A percentile compares a stretch with the other conserved stretches of the same genome.
Conservation (phyloP, 2,797 vertebrate genomes). For the Tympanoctomys barrerae region DNA sequence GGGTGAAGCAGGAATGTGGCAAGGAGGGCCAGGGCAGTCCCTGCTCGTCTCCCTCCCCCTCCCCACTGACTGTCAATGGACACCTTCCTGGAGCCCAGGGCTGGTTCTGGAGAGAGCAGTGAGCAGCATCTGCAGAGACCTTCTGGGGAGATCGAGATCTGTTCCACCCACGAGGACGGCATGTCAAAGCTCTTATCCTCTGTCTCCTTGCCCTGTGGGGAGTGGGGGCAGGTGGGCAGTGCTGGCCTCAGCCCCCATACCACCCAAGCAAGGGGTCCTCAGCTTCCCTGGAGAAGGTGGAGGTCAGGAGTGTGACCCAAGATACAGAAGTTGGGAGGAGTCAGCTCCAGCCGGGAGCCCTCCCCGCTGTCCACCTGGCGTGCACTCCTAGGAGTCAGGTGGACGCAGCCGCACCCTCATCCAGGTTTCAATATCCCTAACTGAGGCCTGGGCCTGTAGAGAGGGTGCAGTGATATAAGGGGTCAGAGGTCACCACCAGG, state of each 20-base stretch:
- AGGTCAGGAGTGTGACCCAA: not conserved
- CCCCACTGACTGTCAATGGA: too few relatives aligned
- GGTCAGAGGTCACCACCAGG: not conserved
- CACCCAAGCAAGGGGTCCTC: not conserved
- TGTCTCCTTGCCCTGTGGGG: constrained; percentile 84
- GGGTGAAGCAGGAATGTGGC: not conserved
- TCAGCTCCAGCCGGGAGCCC: not conserved
- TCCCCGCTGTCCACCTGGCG: too few relatives aligned
- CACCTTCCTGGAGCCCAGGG: not conserved
- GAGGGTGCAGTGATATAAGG: not conserved
- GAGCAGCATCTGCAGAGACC: constrained; percentile 85
- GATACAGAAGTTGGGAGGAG: not conserved
- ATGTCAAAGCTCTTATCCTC: constrained; percentile 89
- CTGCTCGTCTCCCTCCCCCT: too few relatives aligned
- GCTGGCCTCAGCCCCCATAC: not conserved
- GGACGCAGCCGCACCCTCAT: not conserved
- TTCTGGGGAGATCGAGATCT: constrained; percentile 89
- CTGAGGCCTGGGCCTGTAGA: not conserved
- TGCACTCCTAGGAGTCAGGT: not conserved
- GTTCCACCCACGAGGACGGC: constrained; percentile 93
- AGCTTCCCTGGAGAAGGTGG: not conserved
- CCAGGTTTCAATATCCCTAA: not conserved
- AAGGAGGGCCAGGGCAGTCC: not conserved
- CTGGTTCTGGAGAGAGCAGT: not conserved
- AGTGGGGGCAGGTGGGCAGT: constrained; percentile 41